Conservation (phyloP, 2,797 vertebrate species). For the Galaxias olidus region DNA sequence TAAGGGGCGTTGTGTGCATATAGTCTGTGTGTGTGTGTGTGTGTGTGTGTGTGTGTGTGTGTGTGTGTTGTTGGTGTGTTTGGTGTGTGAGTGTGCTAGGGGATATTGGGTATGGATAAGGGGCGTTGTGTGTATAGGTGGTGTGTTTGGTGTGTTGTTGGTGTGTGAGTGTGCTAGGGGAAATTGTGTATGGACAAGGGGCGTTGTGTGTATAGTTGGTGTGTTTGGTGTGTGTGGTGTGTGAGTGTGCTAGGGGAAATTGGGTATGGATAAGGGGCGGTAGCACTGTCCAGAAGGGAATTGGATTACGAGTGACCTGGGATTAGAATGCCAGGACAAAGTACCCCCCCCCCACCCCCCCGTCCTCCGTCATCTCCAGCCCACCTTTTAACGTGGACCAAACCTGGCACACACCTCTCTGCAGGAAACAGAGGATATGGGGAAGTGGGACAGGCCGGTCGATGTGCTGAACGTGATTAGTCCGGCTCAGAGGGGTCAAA, state of each 20-base stretch:
- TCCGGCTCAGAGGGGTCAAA: too few species aligned
- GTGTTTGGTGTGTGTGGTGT: constrained; percentile 17
- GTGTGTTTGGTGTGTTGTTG: too few species aligned
- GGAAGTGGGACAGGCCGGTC: too few species aligned
- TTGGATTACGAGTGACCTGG: constrained; percentile 33
- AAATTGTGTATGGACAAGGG: too few species aligned
- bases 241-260: constrained; percentile 29
- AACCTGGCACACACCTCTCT: too few species aligned
- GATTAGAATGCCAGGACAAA: constrained; percentile 5
- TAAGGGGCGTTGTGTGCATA: constrained; percentile 16
- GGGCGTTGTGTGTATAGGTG: not conserved
- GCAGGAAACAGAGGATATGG: too few species aligned
- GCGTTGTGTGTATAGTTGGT: constrained; percentile 24
- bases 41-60: constrained; percentile 2
- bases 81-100: constrained; percentile 26
- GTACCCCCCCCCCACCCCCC: too few species aligned
- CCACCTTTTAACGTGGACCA: too few species aligned
- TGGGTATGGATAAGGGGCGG: constrained; percentile 21
- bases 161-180: not conserved
- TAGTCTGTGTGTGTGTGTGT: constrained; percentile 12
- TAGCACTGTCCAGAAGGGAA: constrained; percentile 28
- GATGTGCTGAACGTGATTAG: too few species aligned
- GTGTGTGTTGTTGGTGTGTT: too few species aligned
- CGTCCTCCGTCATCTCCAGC: too few species aligned
- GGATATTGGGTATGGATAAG: constrained; percentile 33